A percentile compares a stretch with the other conserved stretches of the same genome.
phyloP scores from a whole-genome alignment of 2,797 vertebrate genomes.

The Lateolabrax maculatus region DNA sequence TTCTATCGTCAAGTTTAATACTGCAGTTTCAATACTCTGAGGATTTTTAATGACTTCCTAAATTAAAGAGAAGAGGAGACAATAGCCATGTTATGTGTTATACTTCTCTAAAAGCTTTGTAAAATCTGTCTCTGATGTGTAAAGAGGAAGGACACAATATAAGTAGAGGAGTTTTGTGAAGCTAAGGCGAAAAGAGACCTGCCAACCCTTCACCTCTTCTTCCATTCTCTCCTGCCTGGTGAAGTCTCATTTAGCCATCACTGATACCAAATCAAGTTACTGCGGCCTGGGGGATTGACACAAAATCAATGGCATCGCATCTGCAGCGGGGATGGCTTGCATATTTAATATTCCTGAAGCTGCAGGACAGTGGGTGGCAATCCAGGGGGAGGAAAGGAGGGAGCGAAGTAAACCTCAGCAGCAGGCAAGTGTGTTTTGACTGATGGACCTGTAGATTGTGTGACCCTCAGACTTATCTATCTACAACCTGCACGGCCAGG shows the following conservation, averaged over 20 bases:
- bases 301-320: slow-evolving; percentile 67
- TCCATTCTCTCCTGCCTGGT: slow-evolving; percentile 11
- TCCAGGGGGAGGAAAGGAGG: background rate
- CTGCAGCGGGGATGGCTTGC: slow-evolving; percentile 39
- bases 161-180: background rate
- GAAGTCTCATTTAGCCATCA: slow-evolving; percentile 63
- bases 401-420: slow-evolving; percentile 26
- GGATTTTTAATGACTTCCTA: slow-evolving; percentile 27
- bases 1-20: background rate
- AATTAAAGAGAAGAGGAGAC: slow-evolving; percentile 21
- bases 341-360: slow-evolving; percentile 70
- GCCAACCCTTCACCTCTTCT: slow-evolving; percentile 24
- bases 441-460: slow-evolving; percentile 64
- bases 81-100: background rate
- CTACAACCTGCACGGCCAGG: slow-evolving; percentile 20
- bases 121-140: slow-evolving; percentile 22
- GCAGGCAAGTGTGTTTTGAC: slow-evolving; percentile 47
- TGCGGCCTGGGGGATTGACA: slow-evolving; percentile 59
- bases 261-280: slow-evolving; percentile 70
- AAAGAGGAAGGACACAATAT: background rate
- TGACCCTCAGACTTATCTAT: slow-evolving; percentile 71
- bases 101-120: background rate
- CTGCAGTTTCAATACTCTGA: slow-evolving; percentile 4
- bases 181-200: background rate
- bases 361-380: slow-evolving; percentile 20